Evolutionary conservation across 2,113 vertebrate species (phyloP), one percentile per base, ranked within the genome.

Genomic region (Pedionomus torquatus): DNA sequence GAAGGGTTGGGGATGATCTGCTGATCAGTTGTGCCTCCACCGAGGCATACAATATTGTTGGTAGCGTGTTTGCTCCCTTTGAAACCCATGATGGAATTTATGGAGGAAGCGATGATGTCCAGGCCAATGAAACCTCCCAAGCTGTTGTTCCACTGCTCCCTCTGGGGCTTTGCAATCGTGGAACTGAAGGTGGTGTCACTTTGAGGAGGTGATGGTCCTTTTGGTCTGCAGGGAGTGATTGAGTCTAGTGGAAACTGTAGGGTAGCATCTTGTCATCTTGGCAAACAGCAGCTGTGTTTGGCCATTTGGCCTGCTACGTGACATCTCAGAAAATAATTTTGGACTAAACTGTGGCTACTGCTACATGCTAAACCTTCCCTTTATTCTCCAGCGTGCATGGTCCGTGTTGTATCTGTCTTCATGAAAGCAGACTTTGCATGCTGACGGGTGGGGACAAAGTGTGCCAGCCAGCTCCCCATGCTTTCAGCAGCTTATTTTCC

Each of bases 91-190:
- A 57, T 91, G 39, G 19, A 31, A 49, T 58, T 88, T 60, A 16
- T 30, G 35, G 52, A 76, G 15, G 4, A 58, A 66, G 20, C 2
- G 1, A 3, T 82, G 55, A 33, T 39, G 15, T 24, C 11, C 48
- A 48, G 35, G 26, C 9, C 31, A 46, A 0, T 41, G 39, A 41
- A 74, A 52, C 15, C 9, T n/a, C 28, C 25, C 44, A 0, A 1
- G 1, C 0, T 0, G 8, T 43, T 48, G 39, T 58, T 87, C 64
- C 39, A n/a, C 16, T 2, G 3, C 13, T 75, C 7, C 20, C 15
- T 69, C 43, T 75, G 46, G 17, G n/a, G 5, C 33, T 93, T 51
- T 44, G 28, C 1, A 1, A 5, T 26, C 0, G 0, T 10, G 19
- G 90, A 89, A 23, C 48, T 74, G 60, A 41, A 63, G 74, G 26